These are phyloP conservation scores for Cryptoblepharus egeriae DNA, from an alignment of 2,797 vertebrate genomes.

Conservation along the genomic window DNA sequence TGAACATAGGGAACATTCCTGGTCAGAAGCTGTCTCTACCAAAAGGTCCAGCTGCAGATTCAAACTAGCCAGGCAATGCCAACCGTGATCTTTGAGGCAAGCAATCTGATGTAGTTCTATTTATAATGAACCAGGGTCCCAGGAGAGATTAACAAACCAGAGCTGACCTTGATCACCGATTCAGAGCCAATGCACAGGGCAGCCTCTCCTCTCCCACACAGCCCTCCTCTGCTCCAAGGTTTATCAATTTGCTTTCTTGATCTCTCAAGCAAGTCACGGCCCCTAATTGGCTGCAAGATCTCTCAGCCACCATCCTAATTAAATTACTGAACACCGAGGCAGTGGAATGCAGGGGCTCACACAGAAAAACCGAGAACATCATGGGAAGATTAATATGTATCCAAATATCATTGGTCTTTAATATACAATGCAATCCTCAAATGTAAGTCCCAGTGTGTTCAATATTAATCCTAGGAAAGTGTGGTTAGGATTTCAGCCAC, in stretches of 20 bases:
- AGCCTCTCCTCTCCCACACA: slow-evolving; percentile 80
- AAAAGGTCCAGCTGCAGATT: background rate
- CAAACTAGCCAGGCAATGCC: background rate
- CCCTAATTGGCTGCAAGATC: slow-evolving; percentile 82
- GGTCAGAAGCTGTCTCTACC: background rate
- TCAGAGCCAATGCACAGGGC: slow-evolving; percentile 77
- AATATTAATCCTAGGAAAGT: too few species aligned
- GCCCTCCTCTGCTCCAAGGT: slow-evolving; percentile 86
- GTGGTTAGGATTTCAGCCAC: too few species aligned
- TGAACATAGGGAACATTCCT: background rate
- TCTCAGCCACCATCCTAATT: slow-evolving; percentile 81
- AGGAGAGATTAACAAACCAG: slow-evolving; percentile 86
- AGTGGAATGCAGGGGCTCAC: slow-evolving; percentile 72
- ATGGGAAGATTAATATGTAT: slow-evolving; percentile 52
- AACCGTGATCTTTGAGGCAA: background rate
- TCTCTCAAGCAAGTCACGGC: slow-evolving; percentile 96
- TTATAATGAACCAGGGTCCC: slow-evolving; percentile 73
- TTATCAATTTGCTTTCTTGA: slow-evolving; percentile 96
- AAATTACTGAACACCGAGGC: slow-evolving; percentile 76
- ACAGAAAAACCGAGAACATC: slow-evolving; percentile 50
- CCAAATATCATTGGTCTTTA: background rate
- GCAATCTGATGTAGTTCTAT: background rate
- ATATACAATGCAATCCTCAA: too few species aligned
- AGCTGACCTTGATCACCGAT: slow-evolving; percentile 87
- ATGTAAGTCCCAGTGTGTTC: too few species aligned